These are phyloP conservation scores for Lottia scabra DNA, from an alignment of 2,888 invertebrate genomes.

Conservation along the genomic window DNA sequence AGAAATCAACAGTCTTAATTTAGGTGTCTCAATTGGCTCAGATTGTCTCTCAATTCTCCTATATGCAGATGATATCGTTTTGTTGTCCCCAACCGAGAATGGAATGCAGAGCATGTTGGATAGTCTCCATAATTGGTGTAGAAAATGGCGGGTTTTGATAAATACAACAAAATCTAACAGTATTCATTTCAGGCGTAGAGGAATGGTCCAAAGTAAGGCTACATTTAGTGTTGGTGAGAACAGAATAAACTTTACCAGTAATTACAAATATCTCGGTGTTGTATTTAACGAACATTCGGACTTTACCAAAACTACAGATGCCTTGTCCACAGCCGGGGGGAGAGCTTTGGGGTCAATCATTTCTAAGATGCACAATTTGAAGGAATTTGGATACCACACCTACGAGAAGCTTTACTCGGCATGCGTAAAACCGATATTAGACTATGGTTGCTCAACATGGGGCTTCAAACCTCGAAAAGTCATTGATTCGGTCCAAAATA, in stretches of 20 bases:
- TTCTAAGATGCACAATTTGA: conserved; percentile 7
- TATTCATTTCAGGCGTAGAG: conserved; percentile 20
- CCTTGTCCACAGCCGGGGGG: conserved; percentile 7
- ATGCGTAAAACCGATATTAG: conserved; percentile 22
- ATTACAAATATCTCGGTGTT: conserved; percentile 30
- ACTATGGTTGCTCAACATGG: conserved; percentile 23
- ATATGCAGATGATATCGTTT: conserved; percentile 24
- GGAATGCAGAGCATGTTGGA: conserved; percentile 21
- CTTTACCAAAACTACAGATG: not conserved
- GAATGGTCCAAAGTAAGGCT: conserved; percentile 3
- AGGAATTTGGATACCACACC: conserved; percentile 24
- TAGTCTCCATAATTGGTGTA: conserved; percentile 24
- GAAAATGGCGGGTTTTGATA: conserved; percentile 20
- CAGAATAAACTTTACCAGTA: conserved; percentile 13
- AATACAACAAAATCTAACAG: conserved; percentile 25
- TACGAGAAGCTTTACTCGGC: conserved; percentile 21
- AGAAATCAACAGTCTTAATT: not conserved
- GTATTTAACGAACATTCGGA: conserved; percentile 17
- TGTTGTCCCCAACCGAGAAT: conserved; percentile 4
- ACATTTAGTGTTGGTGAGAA: conserved; percentile 26
- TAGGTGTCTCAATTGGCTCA: not conserved
- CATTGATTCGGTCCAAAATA: conserved; percentile 24
- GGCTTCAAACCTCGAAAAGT: conserved; percentile 19
- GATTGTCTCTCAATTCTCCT: conserved; percentile 7
- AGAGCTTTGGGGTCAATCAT: conserved; percentile 14